Evolutionary conservation across 2,797 vertebrate species (phyloP), one percentile per base, ranked within the genome.

Genomic region (Falco columbarius): DNA sequence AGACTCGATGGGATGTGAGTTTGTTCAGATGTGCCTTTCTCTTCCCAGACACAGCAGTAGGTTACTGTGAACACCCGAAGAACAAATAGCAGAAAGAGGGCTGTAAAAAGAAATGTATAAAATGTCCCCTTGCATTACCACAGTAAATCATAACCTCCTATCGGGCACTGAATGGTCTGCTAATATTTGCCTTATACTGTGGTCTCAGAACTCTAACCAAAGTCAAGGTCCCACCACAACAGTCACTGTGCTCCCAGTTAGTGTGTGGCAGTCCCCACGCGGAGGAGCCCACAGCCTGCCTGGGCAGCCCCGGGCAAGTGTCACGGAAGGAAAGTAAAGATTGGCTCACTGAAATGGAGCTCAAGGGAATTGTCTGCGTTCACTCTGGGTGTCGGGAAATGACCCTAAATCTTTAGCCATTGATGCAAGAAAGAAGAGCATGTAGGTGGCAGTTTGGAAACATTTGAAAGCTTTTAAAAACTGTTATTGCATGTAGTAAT

Each of bases 401-500:
- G 32, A 83, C 68, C 56, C 38, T 85, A 74, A 66, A 92, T 77
- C 81, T 94, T 90, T 38, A 74, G 61, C 58, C 70, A 85, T 40
- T 0, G 0, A 44, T 32, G 54, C 40, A 24, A 49, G 36, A 68
- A 81, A 81, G 89, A 90, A 32, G 56, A 81, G 59, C 71, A 77
- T 0, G 7, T 86, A 90, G 75, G 65, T 16, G 34, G 71, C 42
- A 65, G 54, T 84, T 92, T 74, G 86, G 86, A 95, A 95, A 83
- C 11, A 82, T 73, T 80, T 86, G 71, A 90, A 93, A n/a, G 38
- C 56, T 77, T 67, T 84, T 80, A n/a, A 87, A 82, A 84, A 81
- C 71, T 89, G 91, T 80, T 94, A 92, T 91, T 95, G 72, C 79
- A 87, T 54, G 84, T 81, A 93, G 90, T 76, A 96, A 97, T 94